Conservation (phyloP, 2,113 vertebrate species). For the Ciconia stormi region DNA sequence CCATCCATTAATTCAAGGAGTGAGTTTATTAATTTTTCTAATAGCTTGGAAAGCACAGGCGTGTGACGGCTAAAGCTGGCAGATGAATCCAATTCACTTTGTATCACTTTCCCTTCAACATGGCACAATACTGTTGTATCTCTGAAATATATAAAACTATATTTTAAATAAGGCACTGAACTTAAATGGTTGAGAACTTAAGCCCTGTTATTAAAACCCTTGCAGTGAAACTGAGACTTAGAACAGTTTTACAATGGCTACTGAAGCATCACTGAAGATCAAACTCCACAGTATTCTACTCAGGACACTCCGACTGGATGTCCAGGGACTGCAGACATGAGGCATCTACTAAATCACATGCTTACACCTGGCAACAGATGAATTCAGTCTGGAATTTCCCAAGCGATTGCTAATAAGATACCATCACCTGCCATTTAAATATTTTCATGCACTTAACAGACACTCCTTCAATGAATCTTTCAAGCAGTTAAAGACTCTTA, state of each 20-base stretch:
- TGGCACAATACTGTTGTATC: background rate
- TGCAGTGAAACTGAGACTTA: background rate
- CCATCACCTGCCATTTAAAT: background rate
- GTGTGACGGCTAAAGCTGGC: background rate
- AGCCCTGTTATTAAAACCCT: background rate
- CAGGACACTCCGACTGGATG: background rate
- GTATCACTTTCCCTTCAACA: background rate
- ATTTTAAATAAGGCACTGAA: background rate
- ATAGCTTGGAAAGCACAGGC: constrained; percentile 15
- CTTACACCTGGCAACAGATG: background rate
- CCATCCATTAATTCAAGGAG: constrained; percentile 48
- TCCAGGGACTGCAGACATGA: background rate
- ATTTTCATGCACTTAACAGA: background rate
- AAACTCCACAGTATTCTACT: background rate
- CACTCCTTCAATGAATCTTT: background rate
- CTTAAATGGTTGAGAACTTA: background rate
- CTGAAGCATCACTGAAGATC: background rate
- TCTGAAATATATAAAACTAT: background rate
- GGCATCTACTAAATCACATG: background rate
- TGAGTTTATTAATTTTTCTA: constrained; percentile 55
- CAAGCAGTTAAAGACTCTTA: background rate
- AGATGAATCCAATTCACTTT: background rate
- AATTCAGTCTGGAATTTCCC: background rate
- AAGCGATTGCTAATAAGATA: background rate
- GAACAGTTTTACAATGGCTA: background rate